A percentile compares a stretch with the other conserved stretches of the same genome.
phyloP scores from a whole-genome alignment of 2,113 vertebrate genomes.

The Bubalus kerabau region DNA sequence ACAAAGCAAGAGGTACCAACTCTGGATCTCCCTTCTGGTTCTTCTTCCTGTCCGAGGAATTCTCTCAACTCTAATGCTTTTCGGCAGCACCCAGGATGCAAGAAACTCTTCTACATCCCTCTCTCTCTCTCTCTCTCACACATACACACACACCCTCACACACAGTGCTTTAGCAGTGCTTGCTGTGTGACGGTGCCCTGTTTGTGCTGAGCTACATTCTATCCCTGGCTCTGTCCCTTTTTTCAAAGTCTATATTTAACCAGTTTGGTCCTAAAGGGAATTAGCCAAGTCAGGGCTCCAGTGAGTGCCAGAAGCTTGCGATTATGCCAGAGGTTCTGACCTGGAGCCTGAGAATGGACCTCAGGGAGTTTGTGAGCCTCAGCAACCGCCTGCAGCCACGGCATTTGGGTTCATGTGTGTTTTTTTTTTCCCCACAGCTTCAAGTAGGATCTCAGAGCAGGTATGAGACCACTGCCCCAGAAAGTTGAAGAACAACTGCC shows the following conservation, averaged over 20 bases:
- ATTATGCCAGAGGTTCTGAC: neutral
- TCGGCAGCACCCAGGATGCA: neutral
- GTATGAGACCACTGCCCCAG: neutral
- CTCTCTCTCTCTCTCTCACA: neutral
- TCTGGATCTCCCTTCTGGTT: neutral
- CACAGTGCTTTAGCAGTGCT: neutral
- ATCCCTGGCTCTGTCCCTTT: constrained; percentile 1
- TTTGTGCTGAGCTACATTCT: neutral
- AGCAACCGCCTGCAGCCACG: fast-evolving
- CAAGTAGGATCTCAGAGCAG: neutral
- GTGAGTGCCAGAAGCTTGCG: neutral
- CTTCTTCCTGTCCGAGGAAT: neutral
- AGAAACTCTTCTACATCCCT: neutral
- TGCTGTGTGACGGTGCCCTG: neutral
- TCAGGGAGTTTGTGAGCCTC: neutral
- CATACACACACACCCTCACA: neutral
- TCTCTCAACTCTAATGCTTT: neutral
- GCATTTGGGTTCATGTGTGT: neutral
- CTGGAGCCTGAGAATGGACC: neutral
- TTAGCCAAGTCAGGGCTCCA: neutral
- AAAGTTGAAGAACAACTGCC: neutral
- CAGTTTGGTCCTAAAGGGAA: neutral
- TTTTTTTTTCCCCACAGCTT: neutral
- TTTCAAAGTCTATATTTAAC: constrained; percentile 23
- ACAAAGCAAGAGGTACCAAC: neutral